These are phyloP conservation scores for Mesitornis unicolor DNA, from an alignment of 2,113 vertebrate genomes.

Conservation along the genomic window DNA sequence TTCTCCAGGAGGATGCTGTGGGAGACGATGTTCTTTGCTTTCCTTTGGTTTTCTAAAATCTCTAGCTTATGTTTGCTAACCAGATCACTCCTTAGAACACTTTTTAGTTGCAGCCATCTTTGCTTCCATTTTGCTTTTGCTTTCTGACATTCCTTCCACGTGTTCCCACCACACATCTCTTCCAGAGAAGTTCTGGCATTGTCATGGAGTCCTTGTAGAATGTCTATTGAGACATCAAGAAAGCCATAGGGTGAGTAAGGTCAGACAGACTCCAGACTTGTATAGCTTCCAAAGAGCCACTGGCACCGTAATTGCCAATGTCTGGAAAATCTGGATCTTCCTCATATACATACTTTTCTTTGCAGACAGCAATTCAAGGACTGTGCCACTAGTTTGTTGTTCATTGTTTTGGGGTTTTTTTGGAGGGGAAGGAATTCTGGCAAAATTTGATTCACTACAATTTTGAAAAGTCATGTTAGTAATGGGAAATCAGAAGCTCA, in stretches of 20 bases:
- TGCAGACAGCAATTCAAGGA: background rate
- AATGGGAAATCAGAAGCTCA: background rate
- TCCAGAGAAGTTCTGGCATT: background rate
- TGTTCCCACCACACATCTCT: too few species aligned
- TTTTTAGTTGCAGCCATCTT: background rate
- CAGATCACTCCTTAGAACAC: background rate
- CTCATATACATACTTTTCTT: background rate
- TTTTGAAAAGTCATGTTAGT: background rate
- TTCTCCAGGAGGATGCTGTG: too few species aligned
- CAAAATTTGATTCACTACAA: background rate
- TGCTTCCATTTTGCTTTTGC: background rate
- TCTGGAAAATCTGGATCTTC: background rate
- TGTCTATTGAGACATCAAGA: background rate
- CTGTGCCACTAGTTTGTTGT: background rate
- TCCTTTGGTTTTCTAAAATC: background rate
- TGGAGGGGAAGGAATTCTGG: background rate
- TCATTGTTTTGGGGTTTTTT: too few species aligned
- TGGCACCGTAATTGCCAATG: background rate
- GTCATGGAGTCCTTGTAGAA: background rate
- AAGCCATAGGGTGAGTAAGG: background rate
- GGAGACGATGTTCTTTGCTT: too few species aligned
- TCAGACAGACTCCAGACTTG: background rate
- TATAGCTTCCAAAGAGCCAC: background rate
- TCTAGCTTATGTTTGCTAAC: background rate
- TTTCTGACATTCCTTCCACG: background rate